Conservation (phyloP, 2,888 invertebrate species). For the Sialis fuliginosa region DNA sequence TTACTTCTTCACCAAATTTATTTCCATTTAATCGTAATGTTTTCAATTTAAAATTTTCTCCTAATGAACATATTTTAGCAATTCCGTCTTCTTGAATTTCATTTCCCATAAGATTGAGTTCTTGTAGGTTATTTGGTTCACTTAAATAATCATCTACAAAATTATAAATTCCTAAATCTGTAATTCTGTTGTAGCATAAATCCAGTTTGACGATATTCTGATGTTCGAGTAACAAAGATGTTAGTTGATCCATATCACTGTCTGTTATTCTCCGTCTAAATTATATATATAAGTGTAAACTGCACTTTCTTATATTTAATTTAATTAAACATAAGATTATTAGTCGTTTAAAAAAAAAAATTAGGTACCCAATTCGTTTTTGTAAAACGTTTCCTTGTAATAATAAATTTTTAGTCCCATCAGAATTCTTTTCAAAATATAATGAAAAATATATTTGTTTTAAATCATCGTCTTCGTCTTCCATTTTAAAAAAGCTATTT, state of each 20-base stretch:
- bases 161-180: slow-evolving; percentile 29
- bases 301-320: too few relatives aligned
- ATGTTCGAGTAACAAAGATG: slow-evolving; percentile 27
- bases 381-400: slow-evolving; percentile 32
- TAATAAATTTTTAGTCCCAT: slow-evolving; percentile 31
- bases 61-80: slow-evolving; percentile 13
- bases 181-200: slow-evolving; percentile 36
- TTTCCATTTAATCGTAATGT: slow-evolving; percentile 39
- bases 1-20: slow-evolving; percentile 31
- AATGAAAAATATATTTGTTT: slow-evolving; percentile 12
- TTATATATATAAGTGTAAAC: slow-evolving; percentile 15
- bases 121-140: slow-evolving; percentile 27
- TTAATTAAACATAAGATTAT: too few relatives aligned
- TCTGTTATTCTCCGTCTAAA: slow-evolving; percentile 26
- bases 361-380: slow-evolving; percentile 21
- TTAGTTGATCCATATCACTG: slow-evolving; percentile 30
- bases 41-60: slow-evolving; percentile 24
- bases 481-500: too few relatives aligned
- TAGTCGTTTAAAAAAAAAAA: not conserved
- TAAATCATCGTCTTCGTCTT: too few relatives aligned
- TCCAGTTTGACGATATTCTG: slow-evolving; percentile 31
- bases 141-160: slow-evolving; percentile 26
- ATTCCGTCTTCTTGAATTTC: slow-evolving; percentile 29
- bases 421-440: slow-evolving; percentile 31
- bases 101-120: slow-evolving; percentile 39